phyloP scores from a whole-genome alignment of 2,113 vertebrate species.

The Synodontis membranacea region DNA sequence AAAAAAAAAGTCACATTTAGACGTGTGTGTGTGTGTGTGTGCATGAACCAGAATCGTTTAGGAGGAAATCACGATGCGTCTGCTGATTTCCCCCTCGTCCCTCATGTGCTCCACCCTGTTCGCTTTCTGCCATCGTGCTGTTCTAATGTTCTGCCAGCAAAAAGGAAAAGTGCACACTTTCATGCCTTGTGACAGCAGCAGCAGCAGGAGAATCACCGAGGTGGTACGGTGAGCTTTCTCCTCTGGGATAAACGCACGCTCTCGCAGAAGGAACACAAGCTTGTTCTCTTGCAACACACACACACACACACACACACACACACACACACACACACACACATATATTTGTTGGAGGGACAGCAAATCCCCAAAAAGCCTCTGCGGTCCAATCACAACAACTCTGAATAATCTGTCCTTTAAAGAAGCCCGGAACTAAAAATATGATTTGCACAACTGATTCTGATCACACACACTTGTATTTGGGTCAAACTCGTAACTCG shows the following conservation, averaged over 20 bases:
- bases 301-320: constrained; percentile 5
- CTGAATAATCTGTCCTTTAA: background rate
- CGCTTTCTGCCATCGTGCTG: background rate
- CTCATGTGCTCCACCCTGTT: background rate
- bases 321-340: background rate
- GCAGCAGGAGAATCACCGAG: constrained; percentile 32
- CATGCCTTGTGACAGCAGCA: constrained; percentile 22
- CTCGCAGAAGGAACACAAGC: background rate
- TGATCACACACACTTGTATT: background rate
- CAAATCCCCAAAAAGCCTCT: constrained; percentile 24
- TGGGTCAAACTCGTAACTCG: constrained; percentile 6
- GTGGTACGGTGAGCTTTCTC: constrained; percentile 17
- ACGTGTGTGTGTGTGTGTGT: background rate
- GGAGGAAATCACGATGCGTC: background rate
- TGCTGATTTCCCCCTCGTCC: background rate
- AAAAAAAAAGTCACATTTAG: background rate
- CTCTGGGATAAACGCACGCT: constrained; percentile 9
- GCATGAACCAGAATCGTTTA: background rate
- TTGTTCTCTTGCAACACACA: background rate
- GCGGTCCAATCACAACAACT: constrained; percentile 9
- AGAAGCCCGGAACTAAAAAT: background rate
- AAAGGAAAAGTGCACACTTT: constrained; percentile 9
- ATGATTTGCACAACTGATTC: background rate
- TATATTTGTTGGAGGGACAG: constrained; percentile 8
- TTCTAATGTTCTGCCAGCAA: background rate